phyloP scores from a whole-genome alignment of 2,797 vertebrate genomes.

The Pseudotriccus pelzelni region DNA sequence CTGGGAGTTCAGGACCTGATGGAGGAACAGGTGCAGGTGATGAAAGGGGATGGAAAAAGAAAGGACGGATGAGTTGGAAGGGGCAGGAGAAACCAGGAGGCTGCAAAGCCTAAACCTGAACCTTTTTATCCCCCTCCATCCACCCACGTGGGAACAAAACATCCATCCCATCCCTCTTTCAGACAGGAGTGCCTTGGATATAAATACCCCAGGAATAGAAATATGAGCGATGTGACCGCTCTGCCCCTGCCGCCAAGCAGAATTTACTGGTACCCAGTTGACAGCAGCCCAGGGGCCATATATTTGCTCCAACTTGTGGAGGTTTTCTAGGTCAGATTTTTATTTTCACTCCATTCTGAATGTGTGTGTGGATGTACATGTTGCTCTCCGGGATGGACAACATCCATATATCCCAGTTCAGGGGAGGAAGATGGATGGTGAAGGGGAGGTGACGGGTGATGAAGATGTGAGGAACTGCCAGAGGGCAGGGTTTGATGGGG shows the following conservation, averaged over 20 bases:
- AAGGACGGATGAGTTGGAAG: neutral
- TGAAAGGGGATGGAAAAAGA: neutral
- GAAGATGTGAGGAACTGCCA: neutral
- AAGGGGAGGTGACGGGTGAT: neutral
- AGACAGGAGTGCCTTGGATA: fast-evolving
- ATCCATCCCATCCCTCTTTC: neutral
- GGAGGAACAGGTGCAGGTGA: neutral
- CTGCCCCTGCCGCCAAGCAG: neutral
- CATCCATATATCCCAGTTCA: too few species aligned
- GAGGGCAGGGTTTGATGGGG: neutral
- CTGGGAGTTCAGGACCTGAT: neutral
- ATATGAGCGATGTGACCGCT: neutral
- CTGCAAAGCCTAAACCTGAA: neutral
- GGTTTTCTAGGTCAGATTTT: neutral
- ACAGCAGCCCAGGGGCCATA: neutral
- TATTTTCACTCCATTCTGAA: neutral
- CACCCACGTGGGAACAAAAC: neutral
- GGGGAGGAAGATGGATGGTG: neutral
- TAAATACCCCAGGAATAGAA: neutral
- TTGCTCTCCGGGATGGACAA: neutral
- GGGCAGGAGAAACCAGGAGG: neutral
- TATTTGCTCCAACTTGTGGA: neutral
- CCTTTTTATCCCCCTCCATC: neutral
- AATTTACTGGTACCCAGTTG: neutral
- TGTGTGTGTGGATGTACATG: fast-evolving